A percentile compares a stretch with the other conserved stretches of the same genome.
Evolutionary conservation across 2,888 invertebrate species (phyloP).

Genomic region (Lordiphosa andalusiaca): DNA sequence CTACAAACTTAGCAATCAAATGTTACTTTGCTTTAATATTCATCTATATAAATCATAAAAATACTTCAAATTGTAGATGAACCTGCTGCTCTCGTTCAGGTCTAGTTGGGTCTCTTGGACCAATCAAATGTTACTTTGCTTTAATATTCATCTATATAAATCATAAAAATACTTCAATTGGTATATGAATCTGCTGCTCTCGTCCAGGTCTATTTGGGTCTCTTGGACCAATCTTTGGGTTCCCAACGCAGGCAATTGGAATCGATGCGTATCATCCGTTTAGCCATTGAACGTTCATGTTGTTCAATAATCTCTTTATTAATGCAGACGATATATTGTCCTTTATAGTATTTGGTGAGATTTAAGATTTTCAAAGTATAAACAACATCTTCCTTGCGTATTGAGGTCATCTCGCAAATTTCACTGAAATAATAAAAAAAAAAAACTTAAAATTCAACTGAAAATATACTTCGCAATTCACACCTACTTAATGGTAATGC

Average conservation of each 20-base stretch:
- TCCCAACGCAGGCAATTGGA: slow-evolving; percentile 98
- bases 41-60: too few species aligned
- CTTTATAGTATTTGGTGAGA: slow-evolving; percentile 99
- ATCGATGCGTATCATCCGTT: slow-evolving; percentile 93
- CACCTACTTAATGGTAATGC: slow-evolving; percentile 93
- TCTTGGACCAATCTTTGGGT: slow-evolving; percentile 99
- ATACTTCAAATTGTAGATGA: too few species aligned
- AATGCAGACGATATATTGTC: slow-evolving; percentile 98
- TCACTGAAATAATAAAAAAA: slow-evolving; percentile 84
- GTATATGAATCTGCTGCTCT: too few species aligned
- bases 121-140: too few species aligned
- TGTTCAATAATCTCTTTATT: slow-evolving; percentile 92
- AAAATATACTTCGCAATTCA: neutral
- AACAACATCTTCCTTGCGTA: slow-evolving; percentile 99
- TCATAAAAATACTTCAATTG: too few species aligned
- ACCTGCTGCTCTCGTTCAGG: too few species aligned
- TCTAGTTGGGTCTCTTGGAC: too few species aligned
- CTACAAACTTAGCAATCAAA: too few species aligned
- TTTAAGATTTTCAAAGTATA: slow-evolving; percentile 98
- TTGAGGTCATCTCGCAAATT: slow-evolving; percentile 98
- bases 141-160: too few species aligned
- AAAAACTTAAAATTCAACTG: neutral
- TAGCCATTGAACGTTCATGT: slow-evolving; percentile 93
- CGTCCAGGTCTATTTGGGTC: slow-evolving; percentile 91
- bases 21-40: too few species aligned